Evolutionary conservation across 2,888 invertebrate genomes (phyloP), one percentile per base, ranked within the genome.

Genomic region (Cylloceria caligata): DNA sequence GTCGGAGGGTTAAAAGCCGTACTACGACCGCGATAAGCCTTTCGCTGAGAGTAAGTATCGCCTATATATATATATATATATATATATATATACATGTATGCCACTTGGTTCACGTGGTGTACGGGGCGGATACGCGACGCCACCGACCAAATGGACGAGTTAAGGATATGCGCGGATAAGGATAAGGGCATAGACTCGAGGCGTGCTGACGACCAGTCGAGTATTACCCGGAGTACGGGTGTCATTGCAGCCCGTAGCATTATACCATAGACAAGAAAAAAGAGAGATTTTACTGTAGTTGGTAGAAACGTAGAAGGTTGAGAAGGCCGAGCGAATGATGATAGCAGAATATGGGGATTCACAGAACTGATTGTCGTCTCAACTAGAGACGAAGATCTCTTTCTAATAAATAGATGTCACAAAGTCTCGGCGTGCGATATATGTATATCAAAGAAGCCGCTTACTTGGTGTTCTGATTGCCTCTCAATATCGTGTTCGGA

Each of bases 111-210:
- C 19, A 27, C 42, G 24, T 55, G 19, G 30, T 27, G 27, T 42
- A 27, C 47, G 13, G 16, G 21, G 72, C 72, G 60, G 72, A 72
- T 60, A 60, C 34, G 45, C 72, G 60, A 39, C 45, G 71, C 42
- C 57, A 42, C 71, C 57, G 9, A 57, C 45, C 45, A 60, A 72
- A 72, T 72, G 60, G 72, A 72, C 72, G 72, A 72, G 72, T 60
- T 72, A 72, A 72, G 72, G 72, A 72, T 72, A 72, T 72, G 72
- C 72, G 47, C 0, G 52, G 68, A 68, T 49, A 52, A 55, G 71
- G 71, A 71, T 71, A 71, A 71, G 60, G 57, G 57, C 57, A 71
- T 42, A 42, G 60, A 60, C 42, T 60, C 42, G 30, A 19, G 52
- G 36, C 36, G 36, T 49, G 52, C 49, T 52, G 24, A 52, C 65